phyloP scores from a whole-genome alignment of 2,797 vertebrate species.

The Esox masquinongy region DNA sequence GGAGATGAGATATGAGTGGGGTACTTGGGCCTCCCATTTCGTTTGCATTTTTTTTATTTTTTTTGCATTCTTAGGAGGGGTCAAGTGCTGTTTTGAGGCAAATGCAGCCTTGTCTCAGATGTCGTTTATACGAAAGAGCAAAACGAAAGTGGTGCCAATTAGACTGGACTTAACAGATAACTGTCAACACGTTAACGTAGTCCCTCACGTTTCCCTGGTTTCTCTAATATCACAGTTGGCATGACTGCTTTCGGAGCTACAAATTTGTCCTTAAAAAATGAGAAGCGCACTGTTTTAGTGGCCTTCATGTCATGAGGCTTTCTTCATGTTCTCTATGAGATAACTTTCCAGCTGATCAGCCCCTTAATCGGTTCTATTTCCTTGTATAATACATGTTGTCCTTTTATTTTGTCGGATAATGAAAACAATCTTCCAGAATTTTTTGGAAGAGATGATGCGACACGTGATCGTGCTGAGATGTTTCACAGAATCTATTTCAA shows the following conservation, averaged over 20 bases:
- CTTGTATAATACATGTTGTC: neutral
- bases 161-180: slow-evolving; percentile 38
- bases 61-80: slow-evolving; percentile 72
- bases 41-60: slow-evolving; percentile 68
- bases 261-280: slow-evolving; percentile 50
- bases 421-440: neutral
- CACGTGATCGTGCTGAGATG: neutral
- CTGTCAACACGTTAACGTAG: slow-evolving; percentile 23
- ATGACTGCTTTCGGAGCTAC: slow-evolving; percentile 16
- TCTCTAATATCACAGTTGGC: slow-evolving; percentile 13
- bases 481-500: slow-evolving; percentile 1
- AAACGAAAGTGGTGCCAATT: slow-evolving; percentile 35
- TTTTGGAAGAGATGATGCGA: neutral
- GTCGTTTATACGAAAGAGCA: slow-evolving; percentile 47
- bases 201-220: slow-evolving; percentile 5
- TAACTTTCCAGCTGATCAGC: slow-evolving; percentile 43
- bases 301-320: slow-evolving; percentile 40
- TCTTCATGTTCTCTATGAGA: slow-evolving; percentile 47
- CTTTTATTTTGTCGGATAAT: neutral
- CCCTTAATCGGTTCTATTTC: slow-evolving; percentile 31
- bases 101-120: slow-evolving; percentile 47
- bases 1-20: slow-evolving; percentile 85
- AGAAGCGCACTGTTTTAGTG: slow-evolving; percentile 68
- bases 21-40: slow-evolving; percentile 81
- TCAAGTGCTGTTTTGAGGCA: slow-evolving; percentile 70